These are phyloP conservation scores for Lineus longissimus DNA, from an alignment of 1,140 invertebrate species.

Conservation along the genomic window DNA sequence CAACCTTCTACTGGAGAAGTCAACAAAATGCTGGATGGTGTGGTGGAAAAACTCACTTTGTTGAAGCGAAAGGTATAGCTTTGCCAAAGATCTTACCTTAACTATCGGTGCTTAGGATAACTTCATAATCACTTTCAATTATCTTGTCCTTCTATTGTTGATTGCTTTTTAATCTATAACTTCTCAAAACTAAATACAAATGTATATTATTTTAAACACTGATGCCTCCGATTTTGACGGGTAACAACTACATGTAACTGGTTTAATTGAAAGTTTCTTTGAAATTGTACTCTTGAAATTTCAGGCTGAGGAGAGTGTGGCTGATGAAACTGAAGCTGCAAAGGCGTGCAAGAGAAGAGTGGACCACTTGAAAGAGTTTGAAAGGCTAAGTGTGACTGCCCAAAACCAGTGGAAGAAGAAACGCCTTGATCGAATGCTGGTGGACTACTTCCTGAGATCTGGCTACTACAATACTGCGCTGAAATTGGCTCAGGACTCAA, in stretches of 20 bases:
- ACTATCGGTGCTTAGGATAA: background rate
- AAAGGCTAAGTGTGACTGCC: constrained; percentile 53
- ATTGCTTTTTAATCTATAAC: too few species aligned
- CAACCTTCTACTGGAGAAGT: constrained; percentile 62
- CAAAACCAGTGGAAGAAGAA: constrained; percentile 71
- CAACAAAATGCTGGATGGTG: constrained; percentile 74
- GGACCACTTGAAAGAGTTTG: constrained; percentile 85
- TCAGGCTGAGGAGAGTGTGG: constrained; percentile 81
- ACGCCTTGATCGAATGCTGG: constrained; percentile 87
- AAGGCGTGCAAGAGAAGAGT: constrained; percentile 81
- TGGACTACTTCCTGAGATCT: constrained; percentile 92
- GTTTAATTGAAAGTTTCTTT: background rate
- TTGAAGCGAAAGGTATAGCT: constrained; percentile 76
- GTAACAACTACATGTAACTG: background rate
- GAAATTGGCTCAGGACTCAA: constrained; percentile 72
- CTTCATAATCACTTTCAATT: too few species aligned
- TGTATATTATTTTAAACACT: too few species aligned
- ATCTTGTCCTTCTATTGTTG: too few species aligned
- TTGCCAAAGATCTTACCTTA: background rate
- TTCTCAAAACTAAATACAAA: too few species aligned
- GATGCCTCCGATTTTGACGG: too few species aligned
- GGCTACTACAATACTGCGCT: constrained; percentile 93
- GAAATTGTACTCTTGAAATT: background rate
- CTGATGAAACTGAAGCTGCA: constrained; percentile 83
- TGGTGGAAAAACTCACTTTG: constrained; percentile 83